phyloP scores from a whole-genome alignment of 1,140 invertebrate species.

The Drosophila arizonae region DNA sequence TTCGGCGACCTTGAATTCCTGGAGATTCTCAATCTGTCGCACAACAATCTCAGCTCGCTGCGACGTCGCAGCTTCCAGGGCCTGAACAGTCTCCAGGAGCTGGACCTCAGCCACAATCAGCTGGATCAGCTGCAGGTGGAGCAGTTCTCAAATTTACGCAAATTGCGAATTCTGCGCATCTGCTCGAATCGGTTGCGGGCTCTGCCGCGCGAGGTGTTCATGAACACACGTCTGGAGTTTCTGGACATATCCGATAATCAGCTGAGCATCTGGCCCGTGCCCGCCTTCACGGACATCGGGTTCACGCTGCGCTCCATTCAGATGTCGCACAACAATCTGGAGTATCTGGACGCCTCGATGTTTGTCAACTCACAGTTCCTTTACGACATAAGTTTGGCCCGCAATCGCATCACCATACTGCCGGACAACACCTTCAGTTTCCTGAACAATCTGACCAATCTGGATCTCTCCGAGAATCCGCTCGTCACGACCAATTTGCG shows the following conservation, averaged over 20 bases:
- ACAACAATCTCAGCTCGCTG: slow-evolving; percentile 89
- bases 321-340: slow-evolving; percentile 91
- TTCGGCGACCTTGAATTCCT: slow-evolving; percentile 88
- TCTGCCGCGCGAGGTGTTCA: slow-evolving; percentile 90
- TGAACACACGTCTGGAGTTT: slow-evolving; percentile 90
- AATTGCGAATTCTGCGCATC: slow-evolving; percentile 90
- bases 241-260: slow-evolving; percentile 91
- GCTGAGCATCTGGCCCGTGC: slow-evolving; percentile 89
- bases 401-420: slow-evolving; percentile 92
- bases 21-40: slow-evolving; percentile 89
- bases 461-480: slow-evolving; percentile 92
- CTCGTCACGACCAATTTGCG: slow-evolving; percentile 92
- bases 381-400: slow-evolving; percentile 89
- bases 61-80: slow-evolving; percentile 90
- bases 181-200: slow-evolving; percentile 90
- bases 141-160: slow-evolving; percentile 91
- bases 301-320: slow-evolving; percentile 90
- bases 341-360: slow-evolving; percentile 93
- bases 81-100: slow-evolving; percentile 88
- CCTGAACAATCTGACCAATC: slow-evolving; percentile 88
- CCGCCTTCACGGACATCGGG: slow-evolving; percentile 89
- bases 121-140: slow-evolving; percentile 90
- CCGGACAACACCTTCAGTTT: slow-evolving; percentile 95
- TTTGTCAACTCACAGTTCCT: slow-evolving; percentile 92
- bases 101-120: slow-evolving; percentile 91